Evolutionary conservation across 1,140 invertebrate genomes (phyloP).

Genomic region (Druon quercuslanigerum): DNA sequence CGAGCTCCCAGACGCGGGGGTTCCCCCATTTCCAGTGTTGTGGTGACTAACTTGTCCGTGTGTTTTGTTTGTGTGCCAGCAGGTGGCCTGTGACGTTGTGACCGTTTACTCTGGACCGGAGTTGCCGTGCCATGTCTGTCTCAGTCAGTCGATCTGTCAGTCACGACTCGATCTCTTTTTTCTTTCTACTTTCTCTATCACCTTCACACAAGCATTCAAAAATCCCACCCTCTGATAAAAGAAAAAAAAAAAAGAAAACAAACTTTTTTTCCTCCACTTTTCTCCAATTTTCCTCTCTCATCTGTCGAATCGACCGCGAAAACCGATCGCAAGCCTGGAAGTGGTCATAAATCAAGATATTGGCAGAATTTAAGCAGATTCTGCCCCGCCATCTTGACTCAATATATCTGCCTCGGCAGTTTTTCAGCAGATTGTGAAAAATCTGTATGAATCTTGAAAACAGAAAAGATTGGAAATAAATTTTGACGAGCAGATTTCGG

Average conservation of each 20-base stretch:
- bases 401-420: too few relatives aligned
- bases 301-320: constrained; percentile 3
- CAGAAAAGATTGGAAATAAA: too few relatives aligned
- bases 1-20: neutral
- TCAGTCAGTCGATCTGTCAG: constrained; percentile 60
- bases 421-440: too few relatives aligned
- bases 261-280: constrained; percentile 30
- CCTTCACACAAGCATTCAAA: neutral
- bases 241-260: neutral
- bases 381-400: too few relatives aligned
- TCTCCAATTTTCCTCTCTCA: constrained; percentile 27
- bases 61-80: constrained; percentile 77
- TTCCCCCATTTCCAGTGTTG: constrained; percentile 64
- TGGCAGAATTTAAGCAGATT: too few relatives aligned
- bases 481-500: constrained; percentile 6
- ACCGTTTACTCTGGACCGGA: constrained; percentile 74
- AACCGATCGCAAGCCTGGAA: neutral
- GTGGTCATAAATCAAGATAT: too few relatives aligned
- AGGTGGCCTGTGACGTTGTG: constrained; percentile 77
- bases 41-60: constrained; percentile 76
- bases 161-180: constrained; percentile 55
- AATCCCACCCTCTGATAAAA: neutral
- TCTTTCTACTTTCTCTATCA: constrained; percentile 46
- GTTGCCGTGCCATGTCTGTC: constrained; percentile 75
- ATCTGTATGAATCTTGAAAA: too few relatives aligned